Evolutionary conservation across 2,113 vertebrate species (phyloP).

Genomic region (Lepisosteus oculatus): DNA sequence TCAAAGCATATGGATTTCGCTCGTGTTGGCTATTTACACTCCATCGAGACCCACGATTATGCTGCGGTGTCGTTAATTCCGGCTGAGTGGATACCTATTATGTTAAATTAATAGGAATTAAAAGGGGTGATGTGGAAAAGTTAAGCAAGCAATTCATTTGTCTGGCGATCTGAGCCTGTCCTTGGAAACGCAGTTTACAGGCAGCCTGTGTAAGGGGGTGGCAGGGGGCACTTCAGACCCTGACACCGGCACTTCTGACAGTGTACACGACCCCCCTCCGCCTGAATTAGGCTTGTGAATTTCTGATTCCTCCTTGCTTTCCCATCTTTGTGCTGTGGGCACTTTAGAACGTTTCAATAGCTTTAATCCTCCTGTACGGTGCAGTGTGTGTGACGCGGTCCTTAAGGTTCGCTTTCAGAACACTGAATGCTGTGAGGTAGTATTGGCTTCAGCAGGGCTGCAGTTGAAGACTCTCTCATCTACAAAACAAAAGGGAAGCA

Average conservation of each 20-base stretch:
- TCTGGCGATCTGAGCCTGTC: slow-evolving; percentile 23
- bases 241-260: no score
- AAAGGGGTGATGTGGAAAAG: slow-evolving; percentile 54
- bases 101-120: slow-evolving; percentile 76
- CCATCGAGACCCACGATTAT: slow-evolving; percentile 57
- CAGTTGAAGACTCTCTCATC: no score
- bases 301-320: no score
- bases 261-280: no score
- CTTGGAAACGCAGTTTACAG: not conserved
- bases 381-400: slow-evolving; percentile 37
- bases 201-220: not conserved
- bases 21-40: slow-evolving; percentile 56
- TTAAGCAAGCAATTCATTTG: slow-evolving; percentile 79
- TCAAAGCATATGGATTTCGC: slow-evolving; percentile 65
- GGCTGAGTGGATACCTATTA: slow-evolving; percentile 65
- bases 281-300: no score
- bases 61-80: slow-evolving; percentile 66
- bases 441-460: no score
- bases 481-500: no score
- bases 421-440: no score
- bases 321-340: no score
- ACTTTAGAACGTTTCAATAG: no score
- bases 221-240: not conserved
- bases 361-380: no score
- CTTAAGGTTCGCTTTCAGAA: slow-evolving; percentile 24